Evolutionary conservation across 2,113 vertebrate genomes (phyloP).

Genomic region (Thinocorus orbignyianus): DNA sequence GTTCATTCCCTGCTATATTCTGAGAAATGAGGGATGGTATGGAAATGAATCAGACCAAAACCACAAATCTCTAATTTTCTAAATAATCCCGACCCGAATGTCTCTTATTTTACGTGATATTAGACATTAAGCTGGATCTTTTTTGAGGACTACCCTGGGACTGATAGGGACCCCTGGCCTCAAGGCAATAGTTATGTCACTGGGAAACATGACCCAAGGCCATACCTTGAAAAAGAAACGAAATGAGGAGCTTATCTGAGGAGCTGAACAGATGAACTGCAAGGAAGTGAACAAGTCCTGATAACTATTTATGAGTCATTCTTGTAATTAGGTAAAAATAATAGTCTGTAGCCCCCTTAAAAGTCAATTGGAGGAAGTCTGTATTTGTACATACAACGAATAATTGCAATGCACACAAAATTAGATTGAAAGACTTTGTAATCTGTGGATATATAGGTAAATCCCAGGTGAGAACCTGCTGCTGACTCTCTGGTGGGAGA

Average conservation of each 20-base stretch:
- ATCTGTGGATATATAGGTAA: not conserved
- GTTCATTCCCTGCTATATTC: not conserved
- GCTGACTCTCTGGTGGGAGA: not conserved
- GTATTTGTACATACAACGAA: not conserved
- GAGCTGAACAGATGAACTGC: not conserved
- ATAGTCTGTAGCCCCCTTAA: not conserved
- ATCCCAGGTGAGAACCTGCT: not conserved
- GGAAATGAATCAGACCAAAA: not conserved
- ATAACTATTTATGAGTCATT: not conserved
- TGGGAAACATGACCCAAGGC: not conserved
- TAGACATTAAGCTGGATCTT: not conserved
- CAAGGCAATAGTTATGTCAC: not conserved
- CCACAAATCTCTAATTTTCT: not conserved
- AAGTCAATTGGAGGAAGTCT: not conserved
- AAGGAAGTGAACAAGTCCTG: not conserved
- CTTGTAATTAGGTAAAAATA: not conserved
- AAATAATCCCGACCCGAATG: too few species aligned
- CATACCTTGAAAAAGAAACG: not conserved
- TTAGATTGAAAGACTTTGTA: not conserved
- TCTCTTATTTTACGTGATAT: not conserved
- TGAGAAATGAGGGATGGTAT: not conserved
- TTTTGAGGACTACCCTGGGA: not conserved
- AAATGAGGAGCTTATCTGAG: not conserved
- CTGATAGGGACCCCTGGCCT: not conserved
- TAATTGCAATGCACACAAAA: not conserved